Base-by-base conservation (phyloP, 2,797 vertebrate species). In the Kryptolebias ocellatus region DNA sequence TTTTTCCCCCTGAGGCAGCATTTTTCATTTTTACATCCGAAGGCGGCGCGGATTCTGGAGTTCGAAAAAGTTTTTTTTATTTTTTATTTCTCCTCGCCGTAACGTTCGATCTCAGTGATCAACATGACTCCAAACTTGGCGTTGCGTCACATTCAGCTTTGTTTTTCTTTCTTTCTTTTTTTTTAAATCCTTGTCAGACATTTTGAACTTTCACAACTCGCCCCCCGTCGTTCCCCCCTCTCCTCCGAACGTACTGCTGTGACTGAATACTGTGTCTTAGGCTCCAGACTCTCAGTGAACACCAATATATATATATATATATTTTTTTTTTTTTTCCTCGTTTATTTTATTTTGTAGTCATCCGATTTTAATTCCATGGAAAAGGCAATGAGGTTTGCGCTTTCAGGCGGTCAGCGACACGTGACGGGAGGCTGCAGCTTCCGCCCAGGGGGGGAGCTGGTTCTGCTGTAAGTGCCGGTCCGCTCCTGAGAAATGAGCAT, bases 181-280 rank as follows among this genome's bases (percentile, higher is more conserved):
- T 24, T 24, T 24, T 1, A 24, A 24, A 24, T 24, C 88, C 84
- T 81, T 68, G 74, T 91, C 88, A 78, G 44, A 67, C 77, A 61
- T 60, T 63, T 24, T 74, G 77, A 78, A 74, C 67, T 73, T 87
- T 84, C 53, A 75, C 62, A 81, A 73, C 78, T 84, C 86, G 68
- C 76, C 73, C 76, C 46, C 67, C 85, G 79, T 87, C 55, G 67
- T 85, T 72, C 67, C 15, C 17, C 89, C 81, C 84, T 86, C 80
- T 85, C 86, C 81, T 87, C 83, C 67, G 20, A 54, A 60, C 61
- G 79, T 87, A 74, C 80, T 81, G 84, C 83, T 87, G 85, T 86
- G 87, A 90, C 89, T 88, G 86, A 79, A 89, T 83, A 87, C 85
- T 90, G 85, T 88, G 90, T 89, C 83, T 87, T 72, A 78, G 82